A percentile compares a stretch with the other conserved stretches of the same genome.
These are phyloP conservation scores for Gobionotothen gibberifrons DNA, from an alignment of 2,797 vertebrate species.

Conservation along the genomic window DNA sequence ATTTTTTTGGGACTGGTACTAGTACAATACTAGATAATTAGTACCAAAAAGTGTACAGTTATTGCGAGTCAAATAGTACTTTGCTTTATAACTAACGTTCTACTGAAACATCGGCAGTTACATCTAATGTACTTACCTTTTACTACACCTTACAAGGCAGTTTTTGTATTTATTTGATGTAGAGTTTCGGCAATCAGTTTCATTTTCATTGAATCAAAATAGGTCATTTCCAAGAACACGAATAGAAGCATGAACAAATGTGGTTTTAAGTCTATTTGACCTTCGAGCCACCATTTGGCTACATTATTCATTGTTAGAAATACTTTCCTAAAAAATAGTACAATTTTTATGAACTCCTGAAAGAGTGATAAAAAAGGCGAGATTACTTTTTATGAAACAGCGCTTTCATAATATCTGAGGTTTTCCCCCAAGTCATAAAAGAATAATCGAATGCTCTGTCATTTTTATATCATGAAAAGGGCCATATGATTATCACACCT, in stretches of 20 bases:
- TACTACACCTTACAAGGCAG: not conserved
- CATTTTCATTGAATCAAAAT: conserved; percentile 8
- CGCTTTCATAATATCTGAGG: conserved; percentile 69
- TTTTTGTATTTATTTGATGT: conserved; percentile 6
- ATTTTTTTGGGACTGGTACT: not conserved
- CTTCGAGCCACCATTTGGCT: conserved; percentile 37
- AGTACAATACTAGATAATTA: not conserved
- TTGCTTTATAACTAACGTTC: not conserved
- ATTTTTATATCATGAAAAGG: conserved; percentile 73
- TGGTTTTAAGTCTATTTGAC: conserved; percentile 41
- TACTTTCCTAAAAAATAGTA: conserved; percentile 59
- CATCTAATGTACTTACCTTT: not conserved
- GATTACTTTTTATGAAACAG: conserved; percentile 69
- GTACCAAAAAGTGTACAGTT: not conserved
- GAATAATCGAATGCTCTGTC: conserved; percentile 66
- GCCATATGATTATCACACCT: conserved; percentile 66
- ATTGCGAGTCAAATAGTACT: not conserved
- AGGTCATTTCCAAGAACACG: conserved; percentile 6
- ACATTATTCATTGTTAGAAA: conserved; percentile 58
- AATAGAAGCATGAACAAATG: conserved; percentile 42
- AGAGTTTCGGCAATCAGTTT: not conserved
- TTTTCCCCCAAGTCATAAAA: conserved; percentile 71
- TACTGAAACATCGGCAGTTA: not conserved
- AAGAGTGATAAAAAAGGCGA: conserved; percentile 48
- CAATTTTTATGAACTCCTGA: conserved; percentile 63